Evolutionary conservation across 2,113 vertebrate species (phyloP), one percentile per base, ranked within the genome.

Genomic region (Ailurus styani): DNA sequence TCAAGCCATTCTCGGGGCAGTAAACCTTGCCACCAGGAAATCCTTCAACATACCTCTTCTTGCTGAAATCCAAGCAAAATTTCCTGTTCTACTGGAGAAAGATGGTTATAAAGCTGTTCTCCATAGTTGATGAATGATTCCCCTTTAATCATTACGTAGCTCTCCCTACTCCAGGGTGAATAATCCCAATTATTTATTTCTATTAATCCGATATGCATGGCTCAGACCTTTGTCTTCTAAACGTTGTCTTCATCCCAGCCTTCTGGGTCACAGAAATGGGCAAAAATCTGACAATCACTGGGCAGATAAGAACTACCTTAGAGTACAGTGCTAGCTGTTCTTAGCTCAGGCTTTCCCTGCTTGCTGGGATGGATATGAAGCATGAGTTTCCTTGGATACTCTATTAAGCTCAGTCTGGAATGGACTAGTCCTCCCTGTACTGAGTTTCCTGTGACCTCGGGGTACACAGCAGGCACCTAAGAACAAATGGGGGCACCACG

Each of bases 301-400:
- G 47, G 18, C 45, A 4, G 70, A 2, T 29, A 25, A 11, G 7
- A 79, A 8, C 10, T 5, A 1, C 17, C 17, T 21, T 1, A 9
- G 5, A 29, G 6, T 15, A n/a, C 18, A 11, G 1, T 1, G 5
- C 34, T 6, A 10, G 40, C n/a, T 8, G 2, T 0, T 2, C 34
- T 21, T 13, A 42, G 6, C 1, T 34, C 2, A 1, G 55, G 15
- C 37, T 14, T 0, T 0, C 0, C 20, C 0, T 3, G 40, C 42
- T 37, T 72, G 15, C 47, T 3, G 2, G 21, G 68, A n/a, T 13
- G 29, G 2, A 3, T 3, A 14, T 14, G 0, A 3, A 13, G 21
- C 0, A 8, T 34, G 57, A 37, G 13, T 37, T 47, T 55, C 47
- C 45, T 0, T 18, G 47, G n/a, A 18, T 27, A 47, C 23, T 64